phyloP scores from a whole-genome alignment of 2,113 vertebrate genomes.

The Eulacestoma nigropectus region DNA sequence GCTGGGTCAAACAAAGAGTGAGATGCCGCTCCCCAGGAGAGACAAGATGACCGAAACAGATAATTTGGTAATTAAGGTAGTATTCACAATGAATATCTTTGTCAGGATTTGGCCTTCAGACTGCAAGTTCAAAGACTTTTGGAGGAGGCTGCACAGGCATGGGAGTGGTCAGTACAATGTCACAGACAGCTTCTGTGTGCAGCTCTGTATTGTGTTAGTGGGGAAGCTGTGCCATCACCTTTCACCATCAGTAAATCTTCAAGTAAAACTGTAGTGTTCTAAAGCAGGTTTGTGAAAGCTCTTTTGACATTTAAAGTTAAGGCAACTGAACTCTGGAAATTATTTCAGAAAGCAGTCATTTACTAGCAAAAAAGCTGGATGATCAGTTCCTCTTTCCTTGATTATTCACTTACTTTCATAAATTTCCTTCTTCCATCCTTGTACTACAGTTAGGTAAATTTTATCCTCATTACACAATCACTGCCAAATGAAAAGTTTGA shows the following conservation, averaged over 20 bases:
- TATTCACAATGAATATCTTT: background rate
- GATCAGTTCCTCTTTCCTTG: background rate
- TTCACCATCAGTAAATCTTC: background rate
- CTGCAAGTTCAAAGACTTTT: background rate
- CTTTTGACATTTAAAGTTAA: background rate
- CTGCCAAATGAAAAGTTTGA: background rate
- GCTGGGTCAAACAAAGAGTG: background rate
- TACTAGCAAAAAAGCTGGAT: background rate
- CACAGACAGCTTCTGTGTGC: background rate
- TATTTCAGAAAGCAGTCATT: background rate
- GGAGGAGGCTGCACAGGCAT: background rate
- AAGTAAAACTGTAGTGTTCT: background rate
- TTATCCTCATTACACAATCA: background rate
- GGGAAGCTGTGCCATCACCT: background rate
- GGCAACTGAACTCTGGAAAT: background rate
- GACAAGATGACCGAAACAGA: slow-evolving; percentile 27
- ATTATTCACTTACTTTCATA: background rate
- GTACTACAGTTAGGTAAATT: background rate
- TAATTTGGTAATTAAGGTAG: background rate
- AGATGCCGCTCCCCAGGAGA: background rate
- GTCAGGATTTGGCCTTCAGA: background rate
- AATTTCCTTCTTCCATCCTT: background rate
- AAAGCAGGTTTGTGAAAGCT: background rate
- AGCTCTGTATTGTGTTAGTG: background rate
- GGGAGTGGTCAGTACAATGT: background rate